Evolutionary conservation across 1,140 invertebrate genomes (phyloP).

Genomic region (Doryteuthis pealeii): DNA sequence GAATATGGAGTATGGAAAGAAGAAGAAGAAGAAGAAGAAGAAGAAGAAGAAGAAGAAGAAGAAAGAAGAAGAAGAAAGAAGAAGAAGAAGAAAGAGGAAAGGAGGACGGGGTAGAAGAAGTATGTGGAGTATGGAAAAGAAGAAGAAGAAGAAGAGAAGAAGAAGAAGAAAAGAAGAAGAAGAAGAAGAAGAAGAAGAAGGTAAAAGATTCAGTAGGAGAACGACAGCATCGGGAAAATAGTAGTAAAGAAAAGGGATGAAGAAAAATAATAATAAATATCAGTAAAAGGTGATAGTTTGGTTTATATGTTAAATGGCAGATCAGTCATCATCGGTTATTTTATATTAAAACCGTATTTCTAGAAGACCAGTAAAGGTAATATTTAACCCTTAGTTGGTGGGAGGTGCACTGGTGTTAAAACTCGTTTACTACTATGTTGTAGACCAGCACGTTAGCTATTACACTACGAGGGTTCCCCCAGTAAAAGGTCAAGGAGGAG

Average conservation of each 20-base stretch:
- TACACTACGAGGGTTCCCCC: too few relatives aligned
- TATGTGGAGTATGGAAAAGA: not conserved
- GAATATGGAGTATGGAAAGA: not conserved
- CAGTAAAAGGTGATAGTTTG: too few relatives aligned
- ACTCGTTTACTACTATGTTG: too few relatives aligned
- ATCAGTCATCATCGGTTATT: too few relatives aligned
- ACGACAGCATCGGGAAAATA: not conserved
- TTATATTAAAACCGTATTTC: too few relatives aligned
- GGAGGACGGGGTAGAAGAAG: not conserved
- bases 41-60: not conserved
- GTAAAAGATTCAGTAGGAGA: not conserved
- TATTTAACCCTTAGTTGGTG: too few relatives aligned
- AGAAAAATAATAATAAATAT: too few relatives aligned
- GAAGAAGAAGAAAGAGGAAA: not conserved
- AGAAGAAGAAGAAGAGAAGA: not conserved
- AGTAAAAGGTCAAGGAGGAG: too few relatives aligned
- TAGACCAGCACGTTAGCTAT: too few relatives aligned
- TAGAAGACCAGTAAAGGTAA: too few relatives aligned
- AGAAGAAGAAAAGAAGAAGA: not conserved
- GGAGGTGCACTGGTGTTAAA: too few relatives aligned
- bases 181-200: not conserved
- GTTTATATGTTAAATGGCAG: too few relatives aligned
- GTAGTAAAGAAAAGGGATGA: not conserved
- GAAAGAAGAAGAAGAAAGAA: not conserved
- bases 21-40: not conserved